These are phyloP conservation scores for Thymelicus lineola DNA, from an alignment of 2,888 invertebrate species.

Conservation along the genomic window DNA sequence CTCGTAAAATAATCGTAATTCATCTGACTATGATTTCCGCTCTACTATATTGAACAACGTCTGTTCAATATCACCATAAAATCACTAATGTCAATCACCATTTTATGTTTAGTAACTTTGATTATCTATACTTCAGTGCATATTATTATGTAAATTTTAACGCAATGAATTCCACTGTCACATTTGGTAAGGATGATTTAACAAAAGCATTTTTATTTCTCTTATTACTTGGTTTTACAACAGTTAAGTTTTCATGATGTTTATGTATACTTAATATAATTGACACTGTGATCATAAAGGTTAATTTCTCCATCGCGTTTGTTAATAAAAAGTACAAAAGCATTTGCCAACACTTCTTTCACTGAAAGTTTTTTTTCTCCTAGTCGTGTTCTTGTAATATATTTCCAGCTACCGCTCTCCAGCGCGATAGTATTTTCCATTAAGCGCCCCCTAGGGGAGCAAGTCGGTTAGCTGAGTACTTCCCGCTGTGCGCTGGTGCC, in stretches of 20 bases:
- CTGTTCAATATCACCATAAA: slow-evolving; percentile 42
- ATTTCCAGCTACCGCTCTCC: slow-evolving; percentile 1
- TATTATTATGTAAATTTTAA: neutral
- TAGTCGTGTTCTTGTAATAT: slow-evolving; percentile 10
- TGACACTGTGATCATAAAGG: too few relatives aligned
- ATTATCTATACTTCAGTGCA: neutral
- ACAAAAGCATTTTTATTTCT: too few relatives aligned
- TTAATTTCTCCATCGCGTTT: too few relatives aligned
- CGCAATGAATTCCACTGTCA: too few relatives aligned
- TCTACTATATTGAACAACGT: slow-evolving; percentile 39
- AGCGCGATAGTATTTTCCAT: slow-evolving; percentile 25
- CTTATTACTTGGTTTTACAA: too few relatives aligned
- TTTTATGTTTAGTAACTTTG: slow-evolving; percentile 28
- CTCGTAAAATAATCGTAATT: slow-evolving; percentile 40
- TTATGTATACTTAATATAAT: too few relatives aligned
- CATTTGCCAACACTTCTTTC: neutral
- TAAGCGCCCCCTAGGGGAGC: slow-evolving; percentile 21
- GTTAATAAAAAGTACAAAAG: too few relatives aligned
- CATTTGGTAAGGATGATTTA: too few relatives aligned
- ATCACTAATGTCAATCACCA: slow-evolving; percentile 33
- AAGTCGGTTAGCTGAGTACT: slow-evolving; percentile 20
- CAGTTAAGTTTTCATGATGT: too few relatives aligned
- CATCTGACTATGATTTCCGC: slow-evolving; percentile 41
- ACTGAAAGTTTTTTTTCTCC: neutral
- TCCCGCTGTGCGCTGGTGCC: slow-evolving; percentile 28